A percentile compares a stretch with the other conserved stretches of the same genome.
These are phyloP conservation scores for Ascidia mentula DNA, from an alignment of 23 tunicate species.

Conservation along the genomic window DNA sequence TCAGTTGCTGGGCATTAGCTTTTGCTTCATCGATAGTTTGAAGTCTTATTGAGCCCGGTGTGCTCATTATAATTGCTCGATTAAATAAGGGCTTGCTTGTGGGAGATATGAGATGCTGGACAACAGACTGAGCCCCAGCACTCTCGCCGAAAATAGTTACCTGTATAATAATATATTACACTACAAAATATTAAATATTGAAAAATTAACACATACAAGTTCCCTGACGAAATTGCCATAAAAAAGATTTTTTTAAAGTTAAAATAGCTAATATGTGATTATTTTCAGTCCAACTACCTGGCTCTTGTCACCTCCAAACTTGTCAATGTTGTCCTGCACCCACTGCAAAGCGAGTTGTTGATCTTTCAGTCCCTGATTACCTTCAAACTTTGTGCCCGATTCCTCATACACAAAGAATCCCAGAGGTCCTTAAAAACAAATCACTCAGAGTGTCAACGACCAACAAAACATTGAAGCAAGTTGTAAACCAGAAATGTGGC, in stretches of 20 bases:
- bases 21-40: not conserved
- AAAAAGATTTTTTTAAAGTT: no score
- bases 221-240: no score
- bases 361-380: constrained; percentile 48
- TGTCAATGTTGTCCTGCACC: constrained; percentile 43
- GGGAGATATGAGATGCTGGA: not conserved
- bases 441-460: no score
- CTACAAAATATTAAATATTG: no score
- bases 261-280: no score
- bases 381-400: not conserved
- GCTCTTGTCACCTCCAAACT: constrained; percentile 41
- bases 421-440: constrained; percentile 44
- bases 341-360: constrained; percentile 45
- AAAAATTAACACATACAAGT: no score
- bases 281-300: no score
- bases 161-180: no score
- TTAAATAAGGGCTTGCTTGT: not conserved
- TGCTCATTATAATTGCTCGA: not conserved
- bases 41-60: not conserved
- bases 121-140: not conserved
- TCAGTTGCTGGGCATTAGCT: not conserved
- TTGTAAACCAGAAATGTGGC: no score
- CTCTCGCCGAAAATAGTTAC: not conserved
- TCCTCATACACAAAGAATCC: constrained; percentile 34
- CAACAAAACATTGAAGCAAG: no score